Conservation (phyloP, 2,113 vertebrate species). For the Tringa solitaria region DNA sequence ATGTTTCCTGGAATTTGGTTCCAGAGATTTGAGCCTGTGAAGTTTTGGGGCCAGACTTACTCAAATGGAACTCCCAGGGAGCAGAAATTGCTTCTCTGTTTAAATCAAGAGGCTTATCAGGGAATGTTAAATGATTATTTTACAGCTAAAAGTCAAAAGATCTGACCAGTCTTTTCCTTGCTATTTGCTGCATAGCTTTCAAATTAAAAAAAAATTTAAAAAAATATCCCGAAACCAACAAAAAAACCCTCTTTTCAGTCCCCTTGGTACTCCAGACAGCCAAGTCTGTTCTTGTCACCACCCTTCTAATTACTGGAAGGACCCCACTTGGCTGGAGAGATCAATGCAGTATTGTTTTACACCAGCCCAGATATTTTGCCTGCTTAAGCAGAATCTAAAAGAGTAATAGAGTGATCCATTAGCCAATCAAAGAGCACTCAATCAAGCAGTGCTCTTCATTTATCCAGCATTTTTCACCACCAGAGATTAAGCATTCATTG, state of each 20-base stretch:
- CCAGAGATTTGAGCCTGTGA: conserved; percentile 54
- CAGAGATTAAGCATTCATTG: conserved; percentile 29
- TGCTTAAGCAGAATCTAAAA: conserved; percentile 43
- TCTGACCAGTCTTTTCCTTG: not conserved
- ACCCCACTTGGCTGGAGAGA: conserved; percentile 40
- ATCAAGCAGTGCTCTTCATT: not conserved
- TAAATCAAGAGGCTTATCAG: conserved; percentile 54
- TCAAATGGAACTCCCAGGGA: conserved; percentile 54
- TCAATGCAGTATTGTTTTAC: conserved; percentile 55
- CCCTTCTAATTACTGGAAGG: conserved; percentile 56
- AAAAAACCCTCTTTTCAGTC: not conserved
- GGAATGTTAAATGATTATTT: conserved; percentile 21
- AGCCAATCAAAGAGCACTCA: not conserved
- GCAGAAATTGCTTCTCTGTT: conserved; percentile 43
- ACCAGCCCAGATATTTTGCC: conserved; percentile 35
- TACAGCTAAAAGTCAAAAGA: conserved; percentile 46
- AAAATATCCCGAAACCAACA: not conserved
- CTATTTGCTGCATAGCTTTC: conserved; percentile 10
- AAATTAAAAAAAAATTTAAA: not conserved
- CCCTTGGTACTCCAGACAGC: not conserved
- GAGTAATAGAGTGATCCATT: not conserved
- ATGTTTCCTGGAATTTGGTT: conserved; percentile 58
- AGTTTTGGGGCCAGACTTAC: conserved; percentile 42
- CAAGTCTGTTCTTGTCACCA: conserved; percentile 44
- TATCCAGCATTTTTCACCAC: not conserved